Evolutionary conservation across 2,888 invertebrate genomes (phyloP).

Genomic region (Atherix ibis): DNA sequence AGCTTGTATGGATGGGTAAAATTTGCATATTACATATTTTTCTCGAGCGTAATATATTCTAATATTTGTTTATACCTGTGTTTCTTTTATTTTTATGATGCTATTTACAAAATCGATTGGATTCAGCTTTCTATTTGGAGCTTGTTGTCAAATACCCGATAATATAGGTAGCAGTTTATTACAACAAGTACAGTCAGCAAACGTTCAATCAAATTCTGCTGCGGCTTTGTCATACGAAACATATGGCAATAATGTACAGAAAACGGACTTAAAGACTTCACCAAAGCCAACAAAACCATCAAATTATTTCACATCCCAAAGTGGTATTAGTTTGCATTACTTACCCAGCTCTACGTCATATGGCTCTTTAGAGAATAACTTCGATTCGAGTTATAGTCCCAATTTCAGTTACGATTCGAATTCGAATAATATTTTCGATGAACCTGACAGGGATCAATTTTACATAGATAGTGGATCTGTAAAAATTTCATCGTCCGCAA

Average conservation of each 20-base stretch:
- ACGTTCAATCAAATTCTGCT: constrained; percentile 19
- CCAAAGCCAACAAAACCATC: background rate
- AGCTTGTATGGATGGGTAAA: constrained; percentile 70
- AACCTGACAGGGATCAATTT: constrained; percentile 12
- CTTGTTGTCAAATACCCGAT: constrained; percentile 65
- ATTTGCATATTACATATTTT: no score
- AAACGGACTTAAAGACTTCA: background rate
- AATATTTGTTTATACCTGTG: background rate
- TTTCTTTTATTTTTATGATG: background rate
- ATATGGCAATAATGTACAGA: constrained; percentile 17
- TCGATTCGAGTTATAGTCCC: constrained; percentile 12
- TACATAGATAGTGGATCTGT: constrained; percentile 24
- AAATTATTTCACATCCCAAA: no score
- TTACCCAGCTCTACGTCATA: background rate
- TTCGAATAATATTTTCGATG: constrained; percentile 5
- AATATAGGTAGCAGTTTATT: constrained; percentile 32
- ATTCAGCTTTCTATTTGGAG: constrained; percentile 60
- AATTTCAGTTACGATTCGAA: constrained; percentile 4
- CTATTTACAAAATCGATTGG: no score
- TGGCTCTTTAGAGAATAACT: constrained; percentile 11
- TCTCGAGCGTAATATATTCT: no score
- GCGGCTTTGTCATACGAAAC: constrained; percentile 16
- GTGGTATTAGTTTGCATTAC: no score
- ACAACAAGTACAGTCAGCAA: constrained; percentile 20
- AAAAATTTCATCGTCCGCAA: constrained; percentile 23